A percentile compares a stretch with the other conserved stretches of the same genome.
Conservation (phyloP, 2,797 vertebrate genomes). For the Myiotriccus ornatus region DNA sequence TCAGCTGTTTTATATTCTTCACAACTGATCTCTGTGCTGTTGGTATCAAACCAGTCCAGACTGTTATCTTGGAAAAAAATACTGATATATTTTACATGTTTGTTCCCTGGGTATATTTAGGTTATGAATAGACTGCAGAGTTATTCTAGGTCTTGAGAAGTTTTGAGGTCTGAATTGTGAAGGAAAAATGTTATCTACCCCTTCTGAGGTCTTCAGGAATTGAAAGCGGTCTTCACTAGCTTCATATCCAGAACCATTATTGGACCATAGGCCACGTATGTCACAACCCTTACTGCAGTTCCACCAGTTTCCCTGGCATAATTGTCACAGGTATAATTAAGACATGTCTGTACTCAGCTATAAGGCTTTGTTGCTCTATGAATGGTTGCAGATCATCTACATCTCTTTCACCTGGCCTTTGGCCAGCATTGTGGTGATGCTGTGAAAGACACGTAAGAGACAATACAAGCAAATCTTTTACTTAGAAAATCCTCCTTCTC, state of each 20-base stretch:
- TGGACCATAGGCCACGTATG: background rate
- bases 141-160: background rate
- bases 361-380: background rate
- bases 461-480: background rate
- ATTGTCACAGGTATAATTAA: background rate
- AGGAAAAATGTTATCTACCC: background rate
- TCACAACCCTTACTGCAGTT: background rate
- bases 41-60: slow-evolving; percentile 4
- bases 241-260: background rate
- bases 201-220: background rate
- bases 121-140: background rate
- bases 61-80: slow-evolving; percentile 5
- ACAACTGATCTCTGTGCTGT: background rate
- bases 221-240: background rate
- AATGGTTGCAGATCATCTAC: background rate
- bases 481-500: background rate
- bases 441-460: background rate
- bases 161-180: background rate
- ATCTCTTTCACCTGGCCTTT: background rate
- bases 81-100: background rate
- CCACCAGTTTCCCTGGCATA: background rate
- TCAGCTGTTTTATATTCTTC: background rate
- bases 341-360: background rate
- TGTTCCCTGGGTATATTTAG: background rate
- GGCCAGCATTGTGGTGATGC: background rate